A percentile compares a stretch with the other conserved stretches of the same genome.
Conservation (phyloP, 2,113 vertebrate genomes). For the Cepphus grylle region DNA sequence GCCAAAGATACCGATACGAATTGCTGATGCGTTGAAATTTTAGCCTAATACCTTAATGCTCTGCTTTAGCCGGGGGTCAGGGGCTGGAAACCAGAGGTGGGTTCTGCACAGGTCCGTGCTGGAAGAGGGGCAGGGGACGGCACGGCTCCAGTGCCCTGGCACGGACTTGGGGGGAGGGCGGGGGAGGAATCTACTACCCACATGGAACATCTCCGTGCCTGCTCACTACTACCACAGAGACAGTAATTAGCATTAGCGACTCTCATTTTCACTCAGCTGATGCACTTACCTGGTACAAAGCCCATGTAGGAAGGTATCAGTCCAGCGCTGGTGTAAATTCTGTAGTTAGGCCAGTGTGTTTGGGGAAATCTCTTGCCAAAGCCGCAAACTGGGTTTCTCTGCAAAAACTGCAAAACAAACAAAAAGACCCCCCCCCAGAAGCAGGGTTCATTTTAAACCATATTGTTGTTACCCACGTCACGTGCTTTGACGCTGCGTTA, state of each 20-base stretch:
- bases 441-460: neutral
- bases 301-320: conserved; percentile 68
- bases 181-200: rapidly evolving
- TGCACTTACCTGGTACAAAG: conserved; percentile 70
- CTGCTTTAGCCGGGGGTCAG: neutral
- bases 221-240: neutral
- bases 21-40: neutral
- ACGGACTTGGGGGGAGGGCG: neutral
- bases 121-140: neutral
- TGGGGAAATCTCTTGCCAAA: conserved; percentile 49
- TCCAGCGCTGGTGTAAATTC: conserved; percentile 63
- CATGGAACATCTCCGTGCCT: neutral
- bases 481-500: neutral
- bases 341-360: conserved; percentile 59
- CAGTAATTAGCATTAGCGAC: neutral
- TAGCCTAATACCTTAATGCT: neutral
- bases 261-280: neutral
- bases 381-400: conserved; percentile 20
- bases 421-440: neutral
- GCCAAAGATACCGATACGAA: neutral
- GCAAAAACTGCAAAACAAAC: conserved; percentile 33
- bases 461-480: neutral
- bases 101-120: neutral
- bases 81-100: neutral
- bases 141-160: neutral